Base-by-base conservation (phyloP, 2,113 vertebrate species). In the Leucosticte australis region DNA sequence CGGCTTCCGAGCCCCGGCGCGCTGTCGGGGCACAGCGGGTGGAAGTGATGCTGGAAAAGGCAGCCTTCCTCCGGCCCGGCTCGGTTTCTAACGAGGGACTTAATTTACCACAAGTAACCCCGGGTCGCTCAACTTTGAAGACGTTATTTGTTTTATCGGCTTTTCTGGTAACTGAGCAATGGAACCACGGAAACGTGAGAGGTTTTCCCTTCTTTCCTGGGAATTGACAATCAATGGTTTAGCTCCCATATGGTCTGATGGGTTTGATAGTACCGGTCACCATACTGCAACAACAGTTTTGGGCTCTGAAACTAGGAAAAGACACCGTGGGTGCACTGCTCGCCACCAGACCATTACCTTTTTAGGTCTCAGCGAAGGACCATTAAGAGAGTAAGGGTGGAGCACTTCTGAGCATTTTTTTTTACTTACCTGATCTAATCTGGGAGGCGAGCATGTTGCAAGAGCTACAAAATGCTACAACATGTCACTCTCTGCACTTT, bases 341-440 rank as follows among this genome's bases (percentile, higher is more conserved):
- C 1, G 0, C 20, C 2, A 0, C 33, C 33, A 55, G 39, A 55
- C 16, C 16, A 2, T 39, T 5, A 37, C 57, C 12, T 53, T 37
- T 46, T 31, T 4, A 57, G 59, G 11, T 39, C 4, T 81, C 41
- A 39, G 63, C 44, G 33, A 30, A n/a, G 16, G 35, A 41, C 27
- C 33, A 5, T 37, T 2, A 64, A 33, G 41, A 73, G 9, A 52
- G 5, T 21, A 35, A 50, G 35, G 17, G 60, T 24, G 9, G 20
- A 53, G 69, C 1, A 6, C 65, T 82, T 50, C 69, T 20, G 22
- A 50, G 39, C 23, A 15, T 49, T 14, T 24, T 49, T 42, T 78
- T 49, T 39, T 3, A 21, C 27, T 80, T 42, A 44, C 52, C 69
- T 47, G 52, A 62, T 31, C 27, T 46, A 55, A 50, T 33, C 65